These are phyloP conservation scores for Philotrypesis tridentata DNA, from an alignment of 1,140 invertebrate species.

Conservation along the genomic window DNA sequence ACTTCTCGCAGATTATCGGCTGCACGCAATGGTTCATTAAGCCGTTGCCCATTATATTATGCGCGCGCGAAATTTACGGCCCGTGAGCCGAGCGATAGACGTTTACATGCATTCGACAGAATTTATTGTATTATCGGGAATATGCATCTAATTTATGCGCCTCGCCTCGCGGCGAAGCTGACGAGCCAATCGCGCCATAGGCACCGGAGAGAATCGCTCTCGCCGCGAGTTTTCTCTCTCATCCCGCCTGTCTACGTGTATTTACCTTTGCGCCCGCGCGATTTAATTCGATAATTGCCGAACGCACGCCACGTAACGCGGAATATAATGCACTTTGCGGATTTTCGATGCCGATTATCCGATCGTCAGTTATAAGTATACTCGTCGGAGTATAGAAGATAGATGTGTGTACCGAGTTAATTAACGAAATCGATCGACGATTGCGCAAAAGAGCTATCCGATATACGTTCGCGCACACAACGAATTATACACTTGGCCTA, in stretches of 20 bases:
- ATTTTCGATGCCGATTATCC: not conserved
- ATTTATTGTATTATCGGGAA: constrained; percentile 65
- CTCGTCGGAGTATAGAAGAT: too few relatives aligned
- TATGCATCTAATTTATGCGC: constrained; percentile 62
- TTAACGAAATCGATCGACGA: not conserved
- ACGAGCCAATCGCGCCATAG: not conserved
- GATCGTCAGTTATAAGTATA: too few relatives aligned
- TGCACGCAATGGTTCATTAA: constrained; percentile 19
- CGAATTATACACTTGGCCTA: too few relatives aligned
- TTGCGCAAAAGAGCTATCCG: too few relatives aligned
- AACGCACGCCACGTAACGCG: not conserved
- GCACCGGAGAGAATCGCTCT: not conserved
- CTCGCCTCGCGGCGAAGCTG: not conserved
- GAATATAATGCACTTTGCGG: too few relatives aligned
- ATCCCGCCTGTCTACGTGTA: not conserved
- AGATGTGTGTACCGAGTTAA: not conserved
- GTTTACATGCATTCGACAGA: constrained; percentile 60
- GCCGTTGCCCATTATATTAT: constrained; percentile 4
- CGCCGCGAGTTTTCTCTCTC: not conserved
- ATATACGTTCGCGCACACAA: too few relatives aligned
- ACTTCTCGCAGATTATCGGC: not conserved
- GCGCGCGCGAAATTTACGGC: constrained; percentile 55
- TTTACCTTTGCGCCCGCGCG: not conserved
- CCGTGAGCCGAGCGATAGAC: constrained; percentile 49
- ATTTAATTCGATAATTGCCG: not conserved